phyloP scores from a whole-genome alignment of 2,797 vertebrate genomes.

The Propithecus perrieri region DNA sequence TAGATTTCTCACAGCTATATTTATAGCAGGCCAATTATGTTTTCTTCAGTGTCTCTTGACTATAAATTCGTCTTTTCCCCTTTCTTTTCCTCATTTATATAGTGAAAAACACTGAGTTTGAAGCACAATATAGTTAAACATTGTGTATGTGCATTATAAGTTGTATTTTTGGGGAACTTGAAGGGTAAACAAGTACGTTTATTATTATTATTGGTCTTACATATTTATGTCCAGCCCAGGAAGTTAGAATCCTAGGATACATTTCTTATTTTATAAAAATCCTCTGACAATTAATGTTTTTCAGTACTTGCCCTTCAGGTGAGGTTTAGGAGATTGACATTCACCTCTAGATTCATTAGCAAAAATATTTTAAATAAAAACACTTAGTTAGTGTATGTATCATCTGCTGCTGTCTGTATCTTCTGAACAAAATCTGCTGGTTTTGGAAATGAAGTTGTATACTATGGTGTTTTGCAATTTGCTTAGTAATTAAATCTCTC shows the following conservation, averaged over 20 bases:
- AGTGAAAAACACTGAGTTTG: constrained; percentile 12
- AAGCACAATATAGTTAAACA: not conserved
- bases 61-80: not conserved
- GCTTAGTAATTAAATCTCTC: constrained; percentile 44
- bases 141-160: not conserved
- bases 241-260: not conserved
- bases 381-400: not conserved
- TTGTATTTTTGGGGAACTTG: not conserved
- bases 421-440: constrained; percentile 27
- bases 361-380: constrained; percentile 39
- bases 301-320: not conserved
- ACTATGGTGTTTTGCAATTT: not conserved
- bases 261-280: not conserved
- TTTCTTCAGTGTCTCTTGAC: not conserved
- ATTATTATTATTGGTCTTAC: not conserved
- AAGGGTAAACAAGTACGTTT: not conserved
- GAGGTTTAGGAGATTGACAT: not conserved
- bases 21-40: not conserved
- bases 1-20: not conserved
- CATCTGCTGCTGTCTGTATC: not conserved
- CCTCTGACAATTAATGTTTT: not conserved
- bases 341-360: not conserved
- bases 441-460: constrained; percentile 18
- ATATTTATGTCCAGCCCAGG: not conserved
- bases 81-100: not conserved